A percentile compares a stretch with the other conserved stretches of the same genome.
Conservation (phyloP, 2,113 vertebrate species). For the Uria aalge region DNA sequence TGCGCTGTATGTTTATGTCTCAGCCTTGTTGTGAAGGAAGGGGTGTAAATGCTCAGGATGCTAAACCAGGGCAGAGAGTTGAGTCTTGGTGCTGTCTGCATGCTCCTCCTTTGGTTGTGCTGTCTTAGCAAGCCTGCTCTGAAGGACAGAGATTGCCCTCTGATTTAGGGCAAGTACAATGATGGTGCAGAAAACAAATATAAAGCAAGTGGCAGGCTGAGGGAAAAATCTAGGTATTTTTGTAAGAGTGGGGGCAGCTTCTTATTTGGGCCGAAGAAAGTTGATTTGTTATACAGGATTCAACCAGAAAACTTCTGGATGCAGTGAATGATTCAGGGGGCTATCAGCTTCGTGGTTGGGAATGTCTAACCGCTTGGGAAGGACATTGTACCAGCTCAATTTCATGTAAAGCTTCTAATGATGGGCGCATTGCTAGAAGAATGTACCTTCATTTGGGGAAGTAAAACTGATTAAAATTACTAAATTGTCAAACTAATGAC, state of each 20-base stretch:
- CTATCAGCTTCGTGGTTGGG: background rate
- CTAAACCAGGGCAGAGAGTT: background rate
- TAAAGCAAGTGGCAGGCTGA: background rate
- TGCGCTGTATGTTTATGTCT: background rate
- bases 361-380: background rate
- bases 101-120: background rate
- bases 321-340: background rate
- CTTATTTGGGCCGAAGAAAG: background rate
- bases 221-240: background rate
- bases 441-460: background rate
- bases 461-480: background rate
- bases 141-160: background rate
- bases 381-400: background rate
- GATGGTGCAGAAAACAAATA: background rate
- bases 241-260: fast-evolving
- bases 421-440: background rate
- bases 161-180: background rate
- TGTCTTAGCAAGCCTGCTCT: background rate
- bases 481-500: background rate
- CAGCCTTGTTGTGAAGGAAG: background rate
- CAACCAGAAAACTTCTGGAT: background rate
- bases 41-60: background rate
- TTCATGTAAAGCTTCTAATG: background rate
- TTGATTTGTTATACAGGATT: background rate
- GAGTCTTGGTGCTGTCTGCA: background rate